Percentiles rank a stretch among this genome's conserved stretches.
Evolutionary conservation across 2,113 vertebrate species (phyloP).

Genomic region (Aldabrachelys gigantea): DNA sequence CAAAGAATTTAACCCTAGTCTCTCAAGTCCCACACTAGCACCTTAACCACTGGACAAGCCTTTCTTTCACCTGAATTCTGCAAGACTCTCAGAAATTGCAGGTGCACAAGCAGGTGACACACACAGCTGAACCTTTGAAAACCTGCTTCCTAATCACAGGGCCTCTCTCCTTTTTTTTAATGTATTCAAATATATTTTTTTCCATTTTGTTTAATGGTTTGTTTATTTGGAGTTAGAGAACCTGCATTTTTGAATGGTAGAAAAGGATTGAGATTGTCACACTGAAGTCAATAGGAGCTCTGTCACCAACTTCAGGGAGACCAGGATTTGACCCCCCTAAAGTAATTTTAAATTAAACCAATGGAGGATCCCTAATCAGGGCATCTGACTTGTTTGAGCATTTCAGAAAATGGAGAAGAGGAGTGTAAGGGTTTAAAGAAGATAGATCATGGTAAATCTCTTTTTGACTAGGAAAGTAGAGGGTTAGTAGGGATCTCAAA

Average conservation of each 20-base stretch:
- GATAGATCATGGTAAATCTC: too few relatives aligned
- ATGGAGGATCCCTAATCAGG: neutral
- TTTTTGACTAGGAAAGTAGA: too few relatives aligned
- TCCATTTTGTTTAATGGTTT: neutral
- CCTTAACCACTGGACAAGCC: neutral
- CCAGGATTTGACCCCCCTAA: neutral
- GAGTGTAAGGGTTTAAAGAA: too few relatives aligned
- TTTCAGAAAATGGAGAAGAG: too few relatives aligned
- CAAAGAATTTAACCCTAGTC: neutral
- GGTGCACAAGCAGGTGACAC: neutral
- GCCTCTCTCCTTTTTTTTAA: neutral
- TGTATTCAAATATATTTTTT: neutral
- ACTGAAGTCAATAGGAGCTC: accelerated
- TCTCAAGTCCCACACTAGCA: neutral
- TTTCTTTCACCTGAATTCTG: neutral
- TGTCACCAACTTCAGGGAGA: neutral
- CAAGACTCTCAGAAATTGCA: neutral
- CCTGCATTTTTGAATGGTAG: neutral
- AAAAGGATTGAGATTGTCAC: neutral
- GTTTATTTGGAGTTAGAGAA: neutral
- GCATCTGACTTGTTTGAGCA: neutral
- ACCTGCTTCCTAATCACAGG: accelerated
- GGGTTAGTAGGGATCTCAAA: too few relatives aligned
- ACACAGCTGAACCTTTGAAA: neutral
- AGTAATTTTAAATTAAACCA: neutral